A percentile compares a stretch with the other conserved stretches of the same genome.
Evolutionary conservation across 2,888 invertebrate genomes (phyloP).

Genomic region (Microdon myrmicae): DNA sequence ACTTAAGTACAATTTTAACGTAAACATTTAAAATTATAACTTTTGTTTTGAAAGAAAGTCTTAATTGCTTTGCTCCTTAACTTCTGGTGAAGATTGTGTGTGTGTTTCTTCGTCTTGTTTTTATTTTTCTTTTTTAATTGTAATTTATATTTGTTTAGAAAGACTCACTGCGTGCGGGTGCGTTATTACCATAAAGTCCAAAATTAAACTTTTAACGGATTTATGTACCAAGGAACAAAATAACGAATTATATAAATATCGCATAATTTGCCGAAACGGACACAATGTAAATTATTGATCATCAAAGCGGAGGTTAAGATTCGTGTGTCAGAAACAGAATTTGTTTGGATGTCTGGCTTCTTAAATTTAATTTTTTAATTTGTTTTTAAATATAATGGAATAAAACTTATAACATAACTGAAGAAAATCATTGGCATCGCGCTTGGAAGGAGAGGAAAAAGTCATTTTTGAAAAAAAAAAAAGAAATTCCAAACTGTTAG

Average conservation of each 20-base stretch:
- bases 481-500: background rate
- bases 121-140: conserved; percentile 18
- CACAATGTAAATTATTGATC: too few species aligned
- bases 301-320: too few species aligned
- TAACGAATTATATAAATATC: too few species aligned
- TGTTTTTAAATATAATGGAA: background rate
- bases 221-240: conserved; percentile 5
- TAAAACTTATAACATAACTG: background rate
- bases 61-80: conserved; percentile 27
- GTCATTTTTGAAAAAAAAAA: background rate
- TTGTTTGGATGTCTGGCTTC: background rate
- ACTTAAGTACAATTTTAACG: too few species aligned
- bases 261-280: too few species aligned
- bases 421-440: background rate
- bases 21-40: too few species aligned
- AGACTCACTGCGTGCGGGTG: conserved; percentile 69
- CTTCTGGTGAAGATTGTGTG: too few species aligned
- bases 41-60: conserved; percentile 31
- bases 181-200: conserved; percentile 66
- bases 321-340: conserved; percentile 4
- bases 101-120: conserved; percentile 12
- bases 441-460: background rate
- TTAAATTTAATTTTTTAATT: background rate
- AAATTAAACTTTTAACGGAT: conserved; percentile 57
- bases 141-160: conserved; percentile 43